Percentiles rank a stretch among this genome's conserved stretches.
Conservation (phyloP, 1,140 invertebrate genomes). For the Zaprionus ornatus region DNA sequence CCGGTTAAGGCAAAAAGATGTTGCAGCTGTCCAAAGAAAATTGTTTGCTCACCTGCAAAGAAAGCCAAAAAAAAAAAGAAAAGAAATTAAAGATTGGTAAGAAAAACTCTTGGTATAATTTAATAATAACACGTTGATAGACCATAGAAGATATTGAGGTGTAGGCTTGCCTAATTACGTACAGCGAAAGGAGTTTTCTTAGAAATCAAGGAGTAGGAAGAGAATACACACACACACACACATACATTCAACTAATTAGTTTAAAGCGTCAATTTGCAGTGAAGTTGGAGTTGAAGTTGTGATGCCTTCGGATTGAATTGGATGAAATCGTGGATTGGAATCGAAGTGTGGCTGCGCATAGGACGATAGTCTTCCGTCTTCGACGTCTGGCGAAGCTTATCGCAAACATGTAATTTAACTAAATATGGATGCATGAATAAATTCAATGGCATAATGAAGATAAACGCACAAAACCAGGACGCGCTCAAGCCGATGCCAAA, state of each 20-base stretch:
- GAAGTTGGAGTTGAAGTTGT: neutral
- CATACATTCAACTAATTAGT: conserved; percentile 62
- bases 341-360: conserved; percentile 7
- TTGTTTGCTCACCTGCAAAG: conserved; percentile 68
- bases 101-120: conserved; percentile 48
- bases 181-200: conserved; percentile 12
- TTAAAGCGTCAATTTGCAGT: conserved; percentile 29
- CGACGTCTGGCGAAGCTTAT: conserved; percentile 38
- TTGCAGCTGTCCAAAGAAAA: conserved; percentile 37
- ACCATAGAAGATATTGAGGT: conserved; percentile 24
- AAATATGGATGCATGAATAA: conserved; percentile 71
- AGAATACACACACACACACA: conserved; percentile 30
- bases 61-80: conserved; percentile 18
- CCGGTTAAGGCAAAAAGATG: conserved; percentile 19
- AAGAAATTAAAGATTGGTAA: conserved; percentile 8
- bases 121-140: conserved; percentile 16
- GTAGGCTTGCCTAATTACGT: conserved; percentile 55
- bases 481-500: conserved; percentile 19
- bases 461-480: conserved; percentile 52
- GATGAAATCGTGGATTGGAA: conserved; percentile 5
- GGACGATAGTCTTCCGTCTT: neutral
- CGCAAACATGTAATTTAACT: conserved; percentile 68
- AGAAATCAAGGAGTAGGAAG: conserved; percentile 7
- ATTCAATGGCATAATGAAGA: conserved; percentile 72
- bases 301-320: conserved; percentile 4